Conservation (phyloP, 2,797 vertebrate genomes). For the Acestrorhynchus altus region DNA sequence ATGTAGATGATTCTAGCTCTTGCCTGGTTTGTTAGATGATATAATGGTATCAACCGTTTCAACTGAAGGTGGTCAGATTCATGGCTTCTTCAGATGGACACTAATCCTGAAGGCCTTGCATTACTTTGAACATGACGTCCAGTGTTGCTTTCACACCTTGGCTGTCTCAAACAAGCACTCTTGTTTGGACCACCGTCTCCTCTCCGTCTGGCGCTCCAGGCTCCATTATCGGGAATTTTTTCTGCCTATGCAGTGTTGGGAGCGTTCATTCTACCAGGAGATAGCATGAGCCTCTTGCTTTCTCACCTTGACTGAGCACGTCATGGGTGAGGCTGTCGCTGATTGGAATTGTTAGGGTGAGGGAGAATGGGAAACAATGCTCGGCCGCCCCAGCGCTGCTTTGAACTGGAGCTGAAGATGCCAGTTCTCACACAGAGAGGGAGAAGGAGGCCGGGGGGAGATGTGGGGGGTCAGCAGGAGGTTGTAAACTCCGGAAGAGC, state of each 20-base stretch:
- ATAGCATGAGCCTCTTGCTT: constrained; percentile 74
- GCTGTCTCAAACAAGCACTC: constrained; percentile 1
- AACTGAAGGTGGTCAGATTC: no score
- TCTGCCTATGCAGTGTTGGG: constrained; percentile 73
- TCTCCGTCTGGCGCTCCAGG: not conserved
- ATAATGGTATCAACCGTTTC: no score
- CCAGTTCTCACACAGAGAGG: constrained; percentile 75
- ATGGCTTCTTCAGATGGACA: not conserved
- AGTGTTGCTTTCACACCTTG: not conserved
- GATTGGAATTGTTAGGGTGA: constrained; percentile 65
- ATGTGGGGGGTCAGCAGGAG: constrained; percentile 24
- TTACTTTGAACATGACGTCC: not conserved
- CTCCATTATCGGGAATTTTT: constrained; percentile 66
- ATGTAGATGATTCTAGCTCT: no score
- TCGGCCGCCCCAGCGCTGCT: constrained; percentile 69
- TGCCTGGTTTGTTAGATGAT: no score
- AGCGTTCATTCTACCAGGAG: constrained; percentile 77
- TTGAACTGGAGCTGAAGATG: constrained; percentile 73
- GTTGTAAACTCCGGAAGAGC: constrained; percentile 57
- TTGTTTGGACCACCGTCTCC: not conserved
- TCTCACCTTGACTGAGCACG: constrained; percentile 82
- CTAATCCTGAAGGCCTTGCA: not conserved
- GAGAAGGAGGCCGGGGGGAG: constrained; percentile 62
- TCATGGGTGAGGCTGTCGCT: constrained; percentile 79
- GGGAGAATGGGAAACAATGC: constrained; percentile 73